Conservation (phyloP, 2,888 invertebrate genomes). For the Pseudococcus jackbeardsleyi region DNA sequence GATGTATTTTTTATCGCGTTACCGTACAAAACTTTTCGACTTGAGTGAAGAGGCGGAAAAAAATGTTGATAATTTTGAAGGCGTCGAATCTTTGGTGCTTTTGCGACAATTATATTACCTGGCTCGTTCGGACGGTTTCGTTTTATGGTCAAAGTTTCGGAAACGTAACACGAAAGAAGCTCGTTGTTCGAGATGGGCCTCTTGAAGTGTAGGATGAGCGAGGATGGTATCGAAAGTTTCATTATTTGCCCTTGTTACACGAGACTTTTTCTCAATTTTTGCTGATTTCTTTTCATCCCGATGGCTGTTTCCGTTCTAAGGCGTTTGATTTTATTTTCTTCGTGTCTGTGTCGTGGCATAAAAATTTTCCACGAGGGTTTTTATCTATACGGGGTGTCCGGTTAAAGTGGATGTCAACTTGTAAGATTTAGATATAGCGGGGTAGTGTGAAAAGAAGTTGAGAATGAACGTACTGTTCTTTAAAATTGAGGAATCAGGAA, state of each 20-base stretch:
- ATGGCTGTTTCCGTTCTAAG: neutral
- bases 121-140: neutral
- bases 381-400: neutral
- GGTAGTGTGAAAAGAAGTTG: too few relatives aligned
- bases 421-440: too few relatives aligned
- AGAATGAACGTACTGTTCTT: too few relatives aligned
- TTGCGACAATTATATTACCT: neutral
- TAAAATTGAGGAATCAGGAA: too few relatives aligned
- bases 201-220: neutral
- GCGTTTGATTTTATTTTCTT: neutral
- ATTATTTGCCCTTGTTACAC: neutral
- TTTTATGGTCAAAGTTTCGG: neutral
- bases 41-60: neutral
- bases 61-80: neutral
- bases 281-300: neutral
- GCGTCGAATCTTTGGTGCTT: neutral
- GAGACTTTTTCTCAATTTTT: neutral
- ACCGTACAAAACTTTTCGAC: neutral
- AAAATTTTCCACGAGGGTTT: neutral
- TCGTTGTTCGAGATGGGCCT: neutral
- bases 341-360: neutral
- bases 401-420: too few relatives aligned
- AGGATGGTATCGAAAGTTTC: neutral
- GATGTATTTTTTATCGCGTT: conserved; percentile 24
- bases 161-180: neutral